These are phyloP conservation scores for Alloplasta piceator DNA, from an alignment of 2,888 invertebrate genomes.

Conservation along the genomic window DNA sequence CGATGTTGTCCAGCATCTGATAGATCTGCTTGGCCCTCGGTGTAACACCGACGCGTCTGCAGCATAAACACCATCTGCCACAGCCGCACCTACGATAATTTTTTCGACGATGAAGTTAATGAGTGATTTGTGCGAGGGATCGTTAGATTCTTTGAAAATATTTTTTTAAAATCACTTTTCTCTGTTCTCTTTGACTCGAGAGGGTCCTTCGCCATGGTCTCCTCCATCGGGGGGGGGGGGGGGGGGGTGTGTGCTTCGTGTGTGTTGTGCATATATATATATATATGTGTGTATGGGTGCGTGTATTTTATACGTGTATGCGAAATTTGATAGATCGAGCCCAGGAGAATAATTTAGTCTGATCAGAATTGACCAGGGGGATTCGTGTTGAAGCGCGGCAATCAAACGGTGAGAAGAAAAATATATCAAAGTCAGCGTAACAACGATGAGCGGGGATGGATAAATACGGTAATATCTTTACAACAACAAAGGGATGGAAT, in stretches of 20 bases:
- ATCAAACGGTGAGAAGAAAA: conserved; percentile 46
- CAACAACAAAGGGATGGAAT: not conserved
- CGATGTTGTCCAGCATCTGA: conserved; percentile 95
- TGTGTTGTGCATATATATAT: conserved; percentile 14
- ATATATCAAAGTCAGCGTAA: conserved; percentile 23
- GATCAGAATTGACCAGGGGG: conserved; percentile 28
- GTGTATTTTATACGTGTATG: not conserved
- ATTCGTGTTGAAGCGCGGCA: conserved; percentile 59
- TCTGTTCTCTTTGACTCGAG: conserved; percentile 26
- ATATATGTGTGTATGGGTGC: not conserved
- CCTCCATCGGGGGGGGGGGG: conserved; percentile 30
- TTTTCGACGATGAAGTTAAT: conserved; percentile 52
- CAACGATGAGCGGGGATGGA: not conserved
- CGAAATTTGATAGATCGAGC: conserved; percentile 20
- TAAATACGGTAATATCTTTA: not conserved
- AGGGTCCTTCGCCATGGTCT: conserved; percentile 24
- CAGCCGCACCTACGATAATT: conserved; percentile 88
- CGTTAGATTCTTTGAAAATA: not conserved
- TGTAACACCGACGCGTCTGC: conserved; percentile 88
- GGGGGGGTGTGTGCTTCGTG: too few relatives aligned
- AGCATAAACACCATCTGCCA: conserved; percentile 90
- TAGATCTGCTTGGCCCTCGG: conserved; percentile 93
- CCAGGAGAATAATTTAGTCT: conserved; percentile 34
- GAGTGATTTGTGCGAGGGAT: conserved; percentile 40
- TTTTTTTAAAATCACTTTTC: conserved; percentile 1